Evolutionary conservation across 2,888 invertebrate species (phyloP), one percentile per base, ranked within the genome.

Genomic region (Glyphotaelius pellucidus): DNA sequence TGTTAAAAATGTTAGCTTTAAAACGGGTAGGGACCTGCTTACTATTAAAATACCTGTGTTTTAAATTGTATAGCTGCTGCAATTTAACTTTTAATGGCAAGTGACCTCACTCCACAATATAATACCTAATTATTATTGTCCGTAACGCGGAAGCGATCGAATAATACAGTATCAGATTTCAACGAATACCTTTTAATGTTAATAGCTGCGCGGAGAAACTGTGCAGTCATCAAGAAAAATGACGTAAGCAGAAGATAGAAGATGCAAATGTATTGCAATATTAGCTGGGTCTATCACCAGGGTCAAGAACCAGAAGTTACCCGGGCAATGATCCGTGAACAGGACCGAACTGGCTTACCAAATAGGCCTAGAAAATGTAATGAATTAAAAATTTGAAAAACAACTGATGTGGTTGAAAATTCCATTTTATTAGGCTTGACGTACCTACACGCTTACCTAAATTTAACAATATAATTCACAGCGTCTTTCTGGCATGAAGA

Each of bases 221-320:
- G 67, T 67, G 2, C 67, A 67, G 67, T 67, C 67, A 67, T 67
- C 67, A 67, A 67, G 19, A 25, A n/a, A 67, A 67, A 67, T 67
- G 67, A 67, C 67, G 67, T 25, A 67, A 67, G 25, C 67, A 67
- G 67, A 67, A 25, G 25, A 67, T 67, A n/a, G 67, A 11, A 67
- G n/a, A 67, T 67, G 67, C 25, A 67, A 67, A 67, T 67, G 67
- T 67, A 67, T 38, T n/a, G 35, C 83, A 38, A 83, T 83, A 83
- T 83, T 83, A 38, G 83, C 19, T 83, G 35, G 83, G 83, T 38
- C 83, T 83, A 38, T 83, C 35, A 7, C 86, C 30, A 38, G 42
- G 86, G 35, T 86, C 86, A 86, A 86, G 86, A 86, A 86, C 86
- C 86, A 86, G 86, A 42, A 42, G 42, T 85, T 32, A 42, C 42